Evolutionary conservation across 1,140 invertebrate genomes (phyloP).

Genomic region (Bombus huntii): DNA sequence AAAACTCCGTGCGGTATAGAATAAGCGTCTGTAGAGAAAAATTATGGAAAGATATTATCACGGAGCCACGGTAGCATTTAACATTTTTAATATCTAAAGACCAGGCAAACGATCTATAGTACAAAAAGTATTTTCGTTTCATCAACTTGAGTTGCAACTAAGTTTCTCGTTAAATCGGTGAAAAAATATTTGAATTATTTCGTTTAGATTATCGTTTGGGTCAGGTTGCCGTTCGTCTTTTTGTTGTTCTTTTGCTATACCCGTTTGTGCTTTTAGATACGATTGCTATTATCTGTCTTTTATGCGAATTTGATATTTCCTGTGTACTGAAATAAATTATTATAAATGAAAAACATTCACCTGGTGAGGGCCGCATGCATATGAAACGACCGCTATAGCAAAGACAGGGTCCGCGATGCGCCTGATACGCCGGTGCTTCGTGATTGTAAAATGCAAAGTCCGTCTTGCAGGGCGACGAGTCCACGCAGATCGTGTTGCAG

Average conservation of each 20-base stretch:
- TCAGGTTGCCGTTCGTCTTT: not conserved
- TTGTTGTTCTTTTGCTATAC: too few relatives aligned
- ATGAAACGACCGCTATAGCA: constrained; percentile 95
- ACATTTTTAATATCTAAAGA: too few relatives aligned
- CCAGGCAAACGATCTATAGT: too few relatives aligned
- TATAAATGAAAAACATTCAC: constrained; percentile 80
- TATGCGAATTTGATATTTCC: too few relatives aligned
- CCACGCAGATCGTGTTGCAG: constrained; percentile 93
- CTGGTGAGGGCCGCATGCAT: constrained; percentile 93
- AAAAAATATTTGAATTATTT: not conserved
- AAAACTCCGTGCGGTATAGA: constrained; percentile 91
- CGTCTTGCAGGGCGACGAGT: constrained; percentile 91
- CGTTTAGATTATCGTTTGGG: not conserved
- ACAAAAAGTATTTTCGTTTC: too few relatives aligned
- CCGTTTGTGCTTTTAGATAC: too few relatives aligned
- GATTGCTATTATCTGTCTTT: not conserved
- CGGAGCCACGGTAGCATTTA: too few relatives aligned
- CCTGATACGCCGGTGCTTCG: constrained; percentile 93
- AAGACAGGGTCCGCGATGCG: constrained; percentile 92
- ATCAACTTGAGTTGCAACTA: not conserved
- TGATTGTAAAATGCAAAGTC: constrained; percentile 94
- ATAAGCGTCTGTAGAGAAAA: constrained; percentile 86
- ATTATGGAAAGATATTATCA: constrained; percentile 1
- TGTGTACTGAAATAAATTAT: too few relatives aligned
- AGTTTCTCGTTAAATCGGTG: not conserved